These are phyloP conservation scores for Lampropteryx suffumata DNA, from an alignment of 2,888 invertebrate genomes.

Conservation along the genomic window DNA sequence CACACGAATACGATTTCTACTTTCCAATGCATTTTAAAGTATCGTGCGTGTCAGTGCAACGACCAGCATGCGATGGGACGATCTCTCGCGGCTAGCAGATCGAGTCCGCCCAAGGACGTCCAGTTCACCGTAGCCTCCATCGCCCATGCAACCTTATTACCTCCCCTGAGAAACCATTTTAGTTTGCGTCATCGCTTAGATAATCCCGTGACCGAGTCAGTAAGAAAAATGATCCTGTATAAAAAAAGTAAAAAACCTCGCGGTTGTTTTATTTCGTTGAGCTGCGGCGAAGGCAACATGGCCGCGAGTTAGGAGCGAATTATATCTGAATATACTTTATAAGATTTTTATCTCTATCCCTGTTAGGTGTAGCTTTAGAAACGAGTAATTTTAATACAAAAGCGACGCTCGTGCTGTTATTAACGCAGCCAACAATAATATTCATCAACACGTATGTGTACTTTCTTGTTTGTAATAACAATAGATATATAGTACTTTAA, in stretches of 20 bases:
- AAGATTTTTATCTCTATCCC: constrained; percentile 52
- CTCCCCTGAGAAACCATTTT: constrained; percentile 46
- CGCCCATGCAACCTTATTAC: constrained; percentile 48
- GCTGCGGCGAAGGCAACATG: constrained; percentile 73
- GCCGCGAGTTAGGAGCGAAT: constrained; percentile 75
- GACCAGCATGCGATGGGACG: constrained; percentile 77
- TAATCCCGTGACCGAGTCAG: constrained; percentile 68
- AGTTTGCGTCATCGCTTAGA: constrained; percentile 37
- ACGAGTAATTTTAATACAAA: constrained; percentile 41
- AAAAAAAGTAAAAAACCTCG: constrained; percentile 75
- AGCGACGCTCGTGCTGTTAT: constrained; percentile 8
- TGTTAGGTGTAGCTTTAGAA: constrained; percentile 40
- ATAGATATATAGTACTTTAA: no score
- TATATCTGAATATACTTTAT: constrained; percentile 64
- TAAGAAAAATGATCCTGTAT: constrained; percentile 83
- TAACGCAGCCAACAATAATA: background rate
- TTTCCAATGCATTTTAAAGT: constrained; percentile 81
- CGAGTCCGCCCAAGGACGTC: constrained; percentile 83
- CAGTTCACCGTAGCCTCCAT: constrained; percentile 62
- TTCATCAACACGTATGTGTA: background rate
- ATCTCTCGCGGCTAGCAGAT: constrained; percentile 80
- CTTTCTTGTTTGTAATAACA: no score
- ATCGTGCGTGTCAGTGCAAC: constrained; percentile 79
- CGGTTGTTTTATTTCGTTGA: constrained; percentile 77
- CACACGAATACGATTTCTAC: constrained; percentile 69